Conservation (phyloP, 2,113 vertebrate genomes). For the Paedocypris sp. region DNA sequence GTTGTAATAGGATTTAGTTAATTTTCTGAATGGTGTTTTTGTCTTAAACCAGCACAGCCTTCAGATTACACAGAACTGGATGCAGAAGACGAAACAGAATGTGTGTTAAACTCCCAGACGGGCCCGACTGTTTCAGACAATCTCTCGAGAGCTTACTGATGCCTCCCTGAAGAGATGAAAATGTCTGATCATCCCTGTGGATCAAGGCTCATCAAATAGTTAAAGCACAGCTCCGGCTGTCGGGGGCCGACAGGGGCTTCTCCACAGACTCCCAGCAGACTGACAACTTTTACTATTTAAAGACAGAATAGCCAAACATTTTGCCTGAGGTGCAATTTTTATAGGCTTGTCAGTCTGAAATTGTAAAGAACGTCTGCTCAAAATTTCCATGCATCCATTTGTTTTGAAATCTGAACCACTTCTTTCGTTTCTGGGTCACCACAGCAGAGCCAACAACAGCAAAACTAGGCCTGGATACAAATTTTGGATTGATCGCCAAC, state of each 20-base stretch:
- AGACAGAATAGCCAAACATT: neutral
- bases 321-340: too few relatives aligned
- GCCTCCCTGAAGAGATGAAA: neutral
- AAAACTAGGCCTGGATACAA: too few relatives aligned
- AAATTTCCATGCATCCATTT: too few relatives aligned
- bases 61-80: neutral
- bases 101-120: neutral
- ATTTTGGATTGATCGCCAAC: too few relatives aligned
- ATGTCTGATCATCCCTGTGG: neutral
- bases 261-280: neutral
- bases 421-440: too few relatives aligned
- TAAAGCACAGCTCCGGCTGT: neutral
- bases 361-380: too few relatives aligned
- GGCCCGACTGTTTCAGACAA: neutral
- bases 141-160: neutral
- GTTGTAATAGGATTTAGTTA: too few relatives aligned
- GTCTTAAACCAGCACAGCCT: neutral
- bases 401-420: too few relatives aligned
- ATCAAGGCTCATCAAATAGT: slow-evolving; percentile 4
- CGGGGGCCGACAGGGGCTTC: neutral
- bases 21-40: neutral
- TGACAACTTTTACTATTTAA: too few relatives aligned
- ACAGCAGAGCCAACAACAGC: too few relatives aligned
- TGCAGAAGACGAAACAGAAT: neutral
- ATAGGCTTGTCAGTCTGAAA: too few relatives aligned